Base-by-base conservation (phyloP, 2,797 vertebrate genomes). In the Carduelis carduelis region DNA sequence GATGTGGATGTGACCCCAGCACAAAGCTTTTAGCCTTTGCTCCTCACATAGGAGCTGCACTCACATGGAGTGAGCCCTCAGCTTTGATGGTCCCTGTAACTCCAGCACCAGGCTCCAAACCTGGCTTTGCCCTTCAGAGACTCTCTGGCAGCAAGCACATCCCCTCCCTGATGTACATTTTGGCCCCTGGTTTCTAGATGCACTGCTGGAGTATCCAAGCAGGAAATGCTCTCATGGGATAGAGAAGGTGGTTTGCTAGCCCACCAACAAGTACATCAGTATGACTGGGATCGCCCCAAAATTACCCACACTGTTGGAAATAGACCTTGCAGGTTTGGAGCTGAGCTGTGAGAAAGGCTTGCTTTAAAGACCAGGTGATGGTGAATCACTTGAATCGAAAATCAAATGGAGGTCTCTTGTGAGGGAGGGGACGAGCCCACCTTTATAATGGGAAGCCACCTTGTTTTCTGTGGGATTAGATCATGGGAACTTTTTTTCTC, bases 1-100 rank as follows among this genome's bases (percentile, higher is more conserved):
- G 20, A 13, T 43, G 61, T 30, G 0, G 0, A 0, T 44, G 39
- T 0, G 0, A 43, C 14, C 19, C 19, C 49, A 37, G 10, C 8
- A 32, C 5, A 2, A 12, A 3, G 2, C 5, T 15, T 20, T 61
- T 4, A 41, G 18, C 0, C 0, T 49, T 69, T 44, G 8, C 23
- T 49, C 6, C 0, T 59, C 47, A 3, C 2, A 1, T 39, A 59
- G 35, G 15, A 64, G 21, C 26, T 66, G 43, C 34, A 3, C 27
- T 21, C 2, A 3, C 1, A 0, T 4, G 34, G 55, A 72, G 9
- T 1, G 26, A 53, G 15, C 21, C 46, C 24, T 52, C 3, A 60
- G 22, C 34, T 4, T 1, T 1, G 0, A 6, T 1, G 2, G 16
- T 23, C 52, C 61, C 52, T 5, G 0, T 14, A 6, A 14, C 12